These are phyloP conservation scores for Callipepla squamata DNA, from an alignment of 2,113 vertebrate genomes.

Conservation along the genomic window DNA sequence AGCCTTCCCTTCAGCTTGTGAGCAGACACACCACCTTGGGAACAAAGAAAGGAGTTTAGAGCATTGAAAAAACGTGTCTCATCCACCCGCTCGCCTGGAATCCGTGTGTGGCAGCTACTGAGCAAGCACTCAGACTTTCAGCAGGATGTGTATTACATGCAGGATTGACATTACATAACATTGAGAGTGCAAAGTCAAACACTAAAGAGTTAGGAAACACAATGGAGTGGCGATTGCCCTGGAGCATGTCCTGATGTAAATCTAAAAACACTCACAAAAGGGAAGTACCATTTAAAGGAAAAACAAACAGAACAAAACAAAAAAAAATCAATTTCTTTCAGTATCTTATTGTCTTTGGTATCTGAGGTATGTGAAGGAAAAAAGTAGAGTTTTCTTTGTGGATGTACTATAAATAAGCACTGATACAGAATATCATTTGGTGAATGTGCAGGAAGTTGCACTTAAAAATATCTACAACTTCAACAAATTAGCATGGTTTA, in stretches of 20 bases:
- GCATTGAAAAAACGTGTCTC: neutral
- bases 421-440: neutral
- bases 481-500: neutral
- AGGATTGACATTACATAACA: neutral
- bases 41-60: neutral
- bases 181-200: neutral
- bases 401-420: neutral
- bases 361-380: neutral
- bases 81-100: neutral
- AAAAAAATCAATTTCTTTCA: neutral
- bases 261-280: neutral
- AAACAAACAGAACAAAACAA: neutral
- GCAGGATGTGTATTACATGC: neutral
- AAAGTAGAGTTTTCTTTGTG: neutral
- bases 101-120: neutral
- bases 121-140: neutral
- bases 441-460: neutral
- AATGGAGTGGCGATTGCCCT: neutral
- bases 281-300: neutral
- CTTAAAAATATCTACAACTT: neutral
- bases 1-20: neutral
- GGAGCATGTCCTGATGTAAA: neutral
- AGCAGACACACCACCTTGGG: rapidly evolving
- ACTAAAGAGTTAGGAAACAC: neutral
- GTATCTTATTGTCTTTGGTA: neutral